A percentile compares a stretch with the other conserved stretches of the same genome.
phyloP scores from a whole-genome alignment of 2,888 invertebrate genomes.

The Patella ulyssiponensis region DNA sequence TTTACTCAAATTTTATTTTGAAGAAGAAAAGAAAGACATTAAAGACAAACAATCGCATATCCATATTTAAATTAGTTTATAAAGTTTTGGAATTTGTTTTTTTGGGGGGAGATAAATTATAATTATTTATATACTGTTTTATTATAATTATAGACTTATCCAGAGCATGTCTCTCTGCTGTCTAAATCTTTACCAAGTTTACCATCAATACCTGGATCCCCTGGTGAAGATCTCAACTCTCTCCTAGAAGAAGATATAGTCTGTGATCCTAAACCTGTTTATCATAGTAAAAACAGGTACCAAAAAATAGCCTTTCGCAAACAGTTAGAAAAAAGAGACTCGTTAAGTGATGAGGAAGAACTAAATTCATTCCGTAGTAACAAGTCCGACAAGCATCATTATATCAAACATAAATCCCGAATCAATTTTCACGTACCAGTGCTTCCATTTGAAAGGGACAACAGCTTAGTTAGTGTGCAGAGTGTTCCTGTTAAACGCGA shows the following conservation, averaged over 20 bases:
- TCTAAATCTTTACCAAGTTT: conserved; percentile 52
- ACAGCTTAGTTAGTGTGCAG: neutral
- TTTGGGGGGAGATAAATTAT: too few species aligned
- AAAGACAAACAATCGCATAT: too few species aligned
- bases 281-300: conserved; percentile 46
- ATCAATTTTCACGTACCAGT: neutral
- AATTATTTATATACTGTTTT: too few species aligned
- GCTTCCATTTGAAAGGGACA: neutral
- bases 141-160: too few species aligned
- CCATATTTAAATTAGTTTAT: too few species aligned
- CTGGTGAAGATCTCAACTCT: conserved; percentile 23
- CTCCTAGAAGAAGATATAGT: conserved; percentile 6
- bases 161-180: conserved; percentile 34
- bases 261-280: conserved; percentile 37
- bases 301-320: conserved; percentile 53
- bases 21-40: too few species aligned
- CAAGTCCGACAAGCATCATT: neutral
- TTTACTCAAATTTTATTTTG: too few species aligned
- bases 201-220: conserved; percentile 41
- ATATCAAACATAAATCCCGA: neutral
- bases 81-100: too few species aligned
- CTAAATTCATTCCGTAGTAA: neutral
- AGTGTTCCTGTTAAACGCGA: neutral
- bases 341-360: conserved; percentile 15
- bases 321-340: conserved; percentile 35